phyloP scores from a whole-genome alignment of 2,888 invertebrate species.

The Eilema sororculum region DNA sequence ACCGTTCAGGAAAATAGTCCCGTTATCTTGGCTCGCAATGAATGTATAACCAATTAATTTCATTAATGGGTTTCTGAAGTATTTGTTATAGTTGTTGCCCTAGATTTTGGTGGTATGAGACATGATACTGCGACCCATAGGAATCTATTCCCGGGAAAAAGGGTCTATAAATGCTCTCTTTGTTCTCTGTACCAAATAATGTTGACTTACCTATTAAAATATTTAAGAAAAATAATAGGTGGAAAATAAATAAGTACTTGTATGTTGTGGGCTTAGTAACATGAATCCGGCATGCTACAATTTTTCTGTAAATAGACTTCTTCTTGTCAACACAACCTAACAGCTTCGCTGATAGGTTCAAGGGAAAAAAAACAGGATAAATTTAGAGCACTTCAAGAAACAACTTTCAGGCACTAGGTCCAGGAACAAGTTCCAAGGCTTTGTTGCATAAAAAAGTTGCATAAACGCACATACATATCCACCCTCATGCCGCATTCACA shows the following conservation, averaged over 20 bases:
- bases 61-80: not conserved
- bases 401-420: too few relatives aligned
- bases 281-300: too few relatives aligned
- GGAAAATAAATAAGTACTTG: too few relatives aligned
- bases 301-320: too few relatives aligned
- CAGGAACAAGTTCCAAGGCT: too few relatives aligned
- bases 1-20: conserved; percentile 5
- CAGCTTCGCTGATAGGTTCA: not conserved
- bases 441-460: too few relatives aligned
- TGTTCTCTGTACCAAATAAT: not conserved
- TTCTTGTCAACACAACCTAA: not conserved
- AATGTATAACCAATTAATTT: not conserved
- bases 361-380: not conserved
- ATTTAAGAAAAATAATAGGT: not conserved
- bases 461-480: too few relatives aligned
- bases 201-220: not conserved
- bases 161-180: not conserved
- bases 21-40: conserved; percentile 1
- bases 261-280: too few relatives aligned
- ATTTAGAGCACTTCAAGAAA: not conserved
- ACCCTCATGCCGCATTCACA: too few relatives aligned
- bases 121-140: not conserved
- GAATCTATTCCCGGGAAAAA: not conserved
- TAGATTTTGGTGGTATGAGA: not conserved
- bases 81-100: not conserved